Base-by-base conservation (phyloP, 2,797 vertebrate genomes). In the Peromyscus aztecus region DNA sequence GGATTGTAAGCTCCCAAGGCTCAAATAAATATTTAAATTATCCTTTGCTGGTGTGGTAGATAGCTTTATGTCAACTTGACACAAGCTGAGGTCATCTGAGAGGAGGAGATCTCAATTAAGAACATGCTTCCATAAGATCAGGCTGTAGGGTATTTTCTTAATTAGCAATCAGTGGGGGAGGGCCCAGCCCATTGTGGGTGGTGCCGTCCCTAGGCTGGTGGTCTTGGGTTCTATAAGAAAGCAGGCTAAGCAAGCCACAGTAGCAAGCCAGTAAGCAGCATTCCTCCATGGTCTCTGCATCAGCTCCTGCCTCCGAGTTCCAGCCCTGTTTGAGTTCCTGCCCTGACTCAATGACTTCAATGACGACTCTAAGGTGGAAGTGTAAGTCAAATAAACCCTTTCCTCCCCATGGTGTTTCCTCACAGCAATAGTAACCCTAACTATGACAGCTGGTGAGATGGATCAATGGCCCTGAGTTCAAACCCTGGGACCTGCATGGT, bases 11-110 rank as follows among this genome's bases (percentile, higher is more conserved):
- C 11, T 92, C 78, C 14, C 19, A 76, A 67, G 37, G 23, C 43
- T 93, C 49, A 91, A 89, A 90, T 94, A 86, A 93, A 86, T 89
- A 37, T 75, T 85, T 34, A 73, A 37, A 40, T 31, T 55, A 57
- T 73, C 55, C 46, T 71, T 86, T 52, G 46, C 27, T 65, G 82
- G 40, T 40, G 59, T 34, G 9, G 27, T 63, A 27, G 81, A 27
- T 43, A 21, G 40, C 63, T 84, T 84, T 40, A 29, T 24, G 37
- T 27, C 37, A 75, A 12, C 11, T 43, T 43, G 23, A 43, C 21
- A 43, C 4, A 75, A 12, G 17, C 73, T 43, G 23, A 40, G 27
- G 73, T 43, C 73, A 13, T 43, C 73, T 43, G 73, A 75, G 40
- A 75, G 37, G 40, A 75, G 37, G 23, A 43, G 40, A 43, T 34